Percentiles rank a stretch among this genome's conserved stretches.
Evolutionary conservation across 2,113 vertebrate genomes (phyloP).

Genomic region (Cricetomys ansorgei): DNA sequence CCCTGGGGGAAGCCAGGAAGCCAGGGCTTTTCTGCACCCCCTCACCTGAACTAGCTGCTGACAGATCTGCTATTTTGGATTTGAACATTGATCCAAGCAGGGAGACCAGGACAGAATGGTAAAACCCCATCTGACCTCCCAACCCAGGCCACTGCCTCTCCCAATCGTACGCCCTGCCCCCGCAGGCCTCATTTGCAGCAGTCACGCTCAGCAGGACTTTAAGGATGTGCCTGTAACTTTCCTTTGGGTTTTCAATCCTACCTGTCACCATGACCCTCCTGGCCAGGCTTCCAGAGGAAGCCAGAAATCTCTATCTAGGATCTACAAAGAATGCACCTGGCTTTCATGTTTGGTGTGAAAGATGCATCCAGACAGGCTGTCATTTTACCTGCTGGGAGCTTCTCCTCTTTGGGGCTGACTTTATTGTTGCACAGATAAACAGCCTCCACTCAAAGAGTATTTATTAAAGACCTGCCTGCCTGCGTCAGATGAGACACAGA

Average conservation of each 20-base stretch:
- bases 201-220: not conserved
- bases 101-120: not conserved
- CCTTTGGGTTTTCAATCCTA: not conserved
- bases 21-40: constrained; percentile 36
- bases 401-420: not conserved
- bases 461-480: not conserved
- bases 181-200: not conserved
- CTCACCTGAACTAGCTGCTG: not conserved
- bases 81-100: not conserved
- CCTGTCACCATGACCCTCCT: not conserved
- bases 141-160: too few species aligned
- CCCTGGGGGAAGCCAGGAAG: not conserved
- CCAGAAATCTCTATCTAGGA: not conserved
- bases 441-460: not conserved
- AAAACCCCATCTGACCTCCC: not conserved
- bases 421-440: not conserved
- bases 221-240: not conserved
- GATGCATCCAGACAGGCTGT: not conserved
- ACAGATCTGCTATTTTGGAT: constrained; percentile 9
- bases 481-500: not conserved
- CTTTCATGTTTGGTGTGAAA: not conserved
- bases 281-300: not conserved
- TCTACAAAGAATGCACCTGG: not conserved
- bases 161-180: not conserved
- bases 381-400: not conserved